Base-by-base conservation (phyloP, 2,888 invertebrate genomes). In the Drosophila limbata region DNA sequence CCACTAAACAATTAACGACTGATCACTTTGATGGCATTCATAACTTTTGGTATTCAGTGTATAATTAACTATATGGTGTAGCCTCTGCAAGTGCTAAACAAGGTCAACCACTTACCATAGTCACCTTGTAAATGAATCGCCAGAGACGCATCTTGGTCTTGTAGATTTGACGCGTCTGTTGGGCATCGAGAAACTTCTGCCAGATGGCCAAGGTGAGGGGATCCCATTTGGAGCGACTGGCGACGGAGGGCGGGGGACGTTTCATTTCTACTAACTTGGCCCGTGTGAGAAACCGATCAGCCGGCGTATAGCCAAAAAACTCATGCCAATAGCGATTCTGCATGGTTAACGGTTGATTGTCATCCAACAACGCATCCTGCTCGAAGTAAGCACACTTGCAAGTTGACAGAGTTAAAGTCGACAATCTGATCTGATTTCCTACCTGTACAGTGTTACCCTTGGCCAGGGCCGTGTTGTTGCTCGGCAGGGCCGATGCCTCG, bases 61-160 rank as follows among this genome's bases (percentile, higher is more conserved):
- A 3, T 19, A 19, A 19, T 19, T 19, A 19, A 19, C 3, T 19
- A 19, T 19, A 19, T 19, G 19, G 19, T 19, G 19, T 35, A 13
- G 5, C 13, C 35, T 35, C 35, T 35, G 35, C 35, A 35, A 35
- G 35, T 21, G 35, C 6, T 9, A 9, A n/a, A 17, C 19, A 13
- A 25, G 13, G n/a, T 10, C 1, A 9, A 21, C 25, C 31, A 67
- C 77, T 75, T 92, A 96, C 96, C 94, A 95, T 95, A 55, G 97
- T 95, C 76, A 94, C 94, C 68, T 95, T 93, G 91, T 95, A 96
- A 19, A 97, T 94, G 91, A 94, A 95, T 88, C 95, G 95, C 96
- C 98, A 97, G 47, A 98, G 94, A 82, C 95, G 94, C 94, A 98
- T 96, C 93, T 98, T 98, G 83, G 95, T 95, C 83, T 94, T 94